Conservation (phyloP, 2,113 vertebrate species). For the Ceyx margarethae region DNA sequence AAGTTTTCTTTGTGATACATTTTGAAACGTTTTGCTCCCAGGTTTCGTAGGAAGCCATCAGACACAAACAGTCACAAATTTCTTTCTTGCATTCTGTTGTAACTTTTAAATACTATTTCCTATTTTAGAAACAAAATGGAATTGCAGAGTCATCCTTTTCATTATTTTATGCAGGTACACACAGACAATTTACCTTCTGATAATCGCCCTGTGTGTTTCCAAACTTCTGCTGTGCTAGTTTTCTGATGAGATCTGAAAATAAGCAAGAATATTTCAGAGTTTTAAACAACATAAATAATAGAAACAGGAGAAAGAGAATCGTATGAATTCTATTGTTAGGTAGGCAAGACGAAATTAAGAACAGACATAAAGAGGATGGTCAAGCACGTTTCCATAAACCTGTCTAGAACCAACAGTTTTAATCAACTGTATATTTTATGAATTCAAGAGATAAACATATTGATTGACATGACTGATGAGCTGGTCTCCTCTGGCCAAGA, state of each 20-base stretch:
- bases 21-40: background rate
- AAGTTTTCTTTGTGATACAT: background rate
- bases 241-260: conserved; percentile 85
- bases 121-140: background rate
- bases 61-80: background rate
- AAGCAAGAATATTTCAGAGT: conserved; percentile 55
- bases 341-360: background rate
- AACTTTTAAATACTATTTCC: background rate
- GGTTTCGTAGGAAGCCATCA: background rate
- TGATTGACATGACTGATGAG: background rate
- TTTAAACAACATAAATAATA: conserved; percentile 11
- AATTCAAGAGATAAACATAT: background rate
- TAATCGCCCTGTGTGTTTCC: conserved; percentile 81
- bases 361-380: background rate
- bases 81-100: background rate
- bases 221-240: conserved; percentile 83
- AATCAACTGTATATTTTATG: background rate
- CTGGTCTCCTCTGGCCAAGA: background rate
- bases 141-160: background rate
- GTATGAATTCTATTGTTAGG: background rate
- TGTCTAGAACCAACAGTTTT: background rate
- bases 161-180: background rate
- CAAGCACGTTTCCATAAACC: background rate
- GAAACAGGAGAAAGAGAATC: background rate
- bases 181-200: conserved; percentile 83